Base-by-base conservation (phyloP, 2,797 vertebrate species). In the Tangara arthus region DNA sequence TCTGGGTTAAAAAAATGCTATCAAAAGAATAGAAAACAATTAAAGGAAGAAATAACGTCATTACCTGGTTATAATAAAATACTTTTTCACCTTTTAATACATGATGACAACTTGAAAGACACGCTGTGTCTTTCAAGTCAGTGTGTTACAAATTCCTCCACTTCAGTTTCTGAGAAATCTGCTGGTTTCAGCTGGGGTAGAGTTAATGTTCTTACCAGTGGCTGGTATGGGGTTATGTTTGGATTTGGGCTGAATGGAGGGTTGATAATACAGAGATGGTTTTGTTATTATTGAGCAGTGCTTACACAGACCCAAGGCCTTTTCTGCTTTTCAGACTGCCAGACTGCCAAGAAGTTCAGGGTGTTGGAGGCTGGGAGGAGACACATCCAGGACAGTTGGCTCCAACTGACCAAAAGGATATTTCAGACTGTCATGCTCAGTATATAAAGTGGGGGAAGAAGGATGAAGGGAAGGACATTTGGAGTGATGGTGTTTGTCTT, bases 1-100 rank as follows among this genome's bases (percentile, higher is more conserved):
- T 30, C 32, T 41, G 1, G 0, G 2, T 14, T 21, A 21, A 0
- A 34, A 16, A 56, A 61, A 5, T 24, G 3, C 0, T 46, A 22
- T 20, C 5, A 69, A 65, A 76, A 69, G 24, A 57, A 55, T 4
- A 73, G 6, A 0, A 46, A 57, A 16, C 1, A 61, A 37, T 46
- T 41, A 11, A 69, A 61, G 53, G 6, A 76, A 76, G 19, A 41
- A 65, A 42, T 59, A 66, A 8, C 12, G 73, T 82, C 1, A 50
- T 76, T 90, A 69, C 4, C 7, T 42, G 3, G 3, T 42, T 80
- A 66, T 15, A 47, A 46, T 15, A 53, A 64, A 80, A 66, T 3
- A 69, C 0, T 27, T 75, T 52, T 28, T 65, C 4, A 24, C 41
- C 0, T 0, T 71, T 34, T 49, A 64, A 32, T 2, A 0, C 8